Base-by-base conservation (phyloP, 2,888 invertebrate genomes). In the Dendrolimus pini region DNA sequence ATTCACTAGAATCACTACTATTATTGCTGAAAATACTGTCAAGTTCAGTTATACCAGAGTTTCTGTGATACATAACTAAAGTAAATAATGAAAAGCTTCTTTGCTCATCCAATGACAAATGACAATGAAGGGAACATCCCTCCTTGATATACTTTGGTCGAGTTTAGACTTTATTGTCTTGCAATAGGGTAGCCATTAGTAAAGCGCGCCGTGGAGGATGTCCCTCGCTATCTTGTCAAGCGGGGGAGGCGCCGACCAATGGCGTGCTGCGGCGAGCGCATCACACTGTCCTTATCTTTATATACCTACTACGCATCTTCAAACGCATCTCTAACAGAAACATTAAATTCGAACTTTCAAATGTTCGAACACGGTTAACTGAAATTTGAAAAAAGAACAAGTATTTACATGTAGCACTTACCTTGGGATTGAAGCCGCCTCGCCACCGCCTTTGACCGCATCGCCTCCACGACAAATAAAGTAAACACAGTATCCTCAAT, bases 401-500 rank as follows among this genome's bases (percentile, higher is more conserved):
- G 59, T 56, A 60, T 57, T 41, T 56, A 59, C 58, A 54, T 41
- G 41, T 52, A 57, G 55, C 41, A 78, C 93, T 92, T 83, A 94
- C 94, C 94, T 92, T 93, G 93, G 82, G 93, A 92, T 78, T 93
- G 92, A 68, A 94, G 91, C 83, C 93, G 93, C 85, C 94, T 92
- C 72, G 94, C 94, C 70, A 94, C 93, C 75, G 94, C 93, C 85
- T 94, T 94, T 69, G 93, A 94, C 91, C 94, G 93, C 94, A 94
- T 94, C 87, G 92, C 77, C 75, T 76, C 80, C 78, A 77, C 80
- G 72, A 75, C 74, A 69, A 47, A 66, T 65, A 82, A 70, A 65
- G 70, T 67, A 71, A 73, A 74, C 77, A 79, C 74, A 77, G 76
- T 78, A 70, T 69, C 71, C 70, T 82, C 75, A 78, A 82, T 80